Evolutionary conservation across 2,888 invertebrate genomes (phyloP).

Genomic region (Callimorpha dominula): DNA sequence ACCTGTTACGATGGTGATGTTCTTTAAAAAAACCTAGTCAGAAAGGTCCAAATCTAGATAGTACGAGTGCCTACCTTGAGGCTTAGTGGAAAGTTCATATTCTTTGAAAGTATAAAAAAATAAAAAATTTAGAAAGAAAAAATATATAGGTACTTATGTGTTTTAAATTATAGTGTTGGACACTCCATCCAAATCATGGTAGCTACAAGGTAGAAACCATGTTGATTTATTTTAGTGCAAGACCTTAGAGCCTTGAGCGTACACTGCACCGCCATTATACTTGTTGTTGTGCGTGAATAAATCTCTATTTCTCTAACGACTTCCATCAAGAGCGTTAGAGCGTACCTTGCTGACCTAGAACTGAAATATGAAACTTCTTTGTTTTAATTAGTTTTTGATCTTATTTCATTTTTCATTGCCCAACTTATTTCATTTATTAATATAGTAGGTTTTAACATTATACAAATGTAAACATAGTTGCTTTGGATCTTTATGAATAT

Average conservation of each 20-base stretch:
- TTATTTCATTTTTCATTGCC: no score
- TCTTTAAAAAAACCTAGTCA: neutral
- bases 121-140: neutral
- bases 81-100: neutral
- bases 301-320: neutral
- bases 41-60: neutral
- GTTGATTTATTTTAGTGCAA: neutral
- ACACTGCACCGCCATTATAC: neutral
- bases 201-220: neutral
- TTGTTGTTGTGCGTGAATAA: neutral
- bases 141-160: neutral
- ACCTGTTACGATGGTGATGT: neutral
- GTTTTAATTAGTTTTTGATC: neutral
- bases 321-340: no score
- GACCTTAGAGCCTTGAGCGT: neutral
- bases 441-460: neutral
- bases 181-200: neutral
- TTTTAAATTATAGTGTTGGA: neutral
- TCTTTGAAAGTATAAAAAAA: neutral
- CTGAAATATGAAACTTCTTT: conserved; percentile 7
- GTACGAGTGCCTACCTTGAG: neutral
- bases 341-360: neutral
- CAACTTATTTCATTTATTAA: no score
- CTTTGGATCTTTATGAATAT: no score
- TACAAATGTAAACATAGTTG: no score